Base-by-base conservation (phyloP, 1,140 invertebrate species). In the Drosophila tropicalis region DNA sequence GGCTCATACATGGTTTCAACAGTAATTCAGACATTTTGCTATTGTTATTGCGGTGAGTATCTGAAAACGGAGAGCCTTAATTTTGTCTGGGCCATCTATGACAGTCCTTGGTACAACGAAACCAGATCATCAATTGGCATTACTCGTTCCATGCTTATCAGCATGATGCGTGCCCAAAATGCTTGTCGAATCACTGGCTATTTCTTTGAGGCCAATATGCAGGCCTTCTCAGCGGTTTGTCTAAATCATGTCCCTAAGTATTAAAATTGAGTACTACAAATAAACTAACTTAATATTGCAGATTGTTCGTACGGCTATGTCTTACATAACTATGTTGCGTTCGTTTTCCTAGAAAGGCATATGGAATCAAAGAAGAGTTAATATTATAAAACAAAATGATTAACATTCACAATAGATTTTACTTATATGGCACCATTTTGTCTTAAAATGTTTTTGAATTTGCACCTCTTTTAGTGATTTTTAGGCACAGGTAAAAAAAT, bases 161-260 rank as follows among this genome's bases (percentile, higher is more conserved):
- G 81, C 25, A 80, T 84, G 61, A 84, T 84, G 69, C 56, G 81
- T 0, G 81, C 81, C 0, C 76, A 80, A 10, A 61, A 34, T 0
- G 76, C 72, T 2, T 76, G 74, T 34, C 66, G 56, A 19, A 80
- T 84, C 5, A 79, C 78, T 19, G 81, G 73, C 0, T 77, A 73
- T 62, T 84, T 84, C 36, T 84, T 84, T 0, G 81, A 77, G 63
- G 81, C 76, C 17, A 84, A 77, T 29, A 73, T 84, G 81, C 54
- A 70, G 51, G 72, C 73, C 0, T 84, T 84, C 25, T 75, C 82
- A 6, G 66, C 81, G 73, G 81, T 82, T 19, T n/a, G 68, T 40
- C 4, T 1, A 0, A 9, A 12, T 3, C 12, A 5, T 17, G 2
- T 5, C 22, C 39, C 56, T 1, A 13, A 7, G 0, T 13, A 4